Evolutionary conservation across 2,888 invertebrate species (phyloP).

Genomic region (Myathropa florea): DNA sequence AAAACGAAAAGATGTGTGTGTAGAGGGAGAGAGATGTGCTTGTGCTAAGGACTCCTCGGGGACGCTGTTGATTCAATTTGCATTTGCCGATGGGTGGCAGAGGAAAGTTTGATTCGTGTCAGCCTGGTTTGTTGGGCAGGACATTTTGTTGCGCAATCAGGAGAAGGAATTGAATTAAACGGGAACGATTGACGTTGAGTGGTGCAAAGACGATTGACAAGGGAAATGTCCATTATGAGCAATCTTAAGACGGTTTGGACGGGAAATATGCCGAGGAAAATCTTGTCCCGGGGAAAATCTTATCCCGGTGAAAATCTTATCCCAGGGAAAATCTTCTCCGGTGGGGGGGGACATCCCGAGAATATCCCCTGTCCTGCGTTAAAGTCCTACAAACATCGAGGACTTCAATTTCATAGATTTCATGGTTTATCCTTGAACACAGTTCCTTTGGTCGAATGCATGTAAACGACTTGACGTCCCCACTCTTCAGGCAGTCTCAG

Average conservation of each 20-base stretch:
- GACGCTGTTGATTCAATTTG: not conserved
- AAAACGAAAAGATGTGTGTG: not conserved
- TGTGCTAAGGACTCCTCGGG: not conserved
- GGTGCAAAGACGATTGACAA: not conserved
- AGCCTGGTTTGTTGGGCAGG: not conserved
- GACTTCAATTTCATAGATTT: too few species aligned
- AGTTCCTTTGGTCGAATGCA: not conserved
- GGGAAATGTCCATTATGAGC: not conserved
- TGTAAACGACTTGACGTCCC: not conserved
- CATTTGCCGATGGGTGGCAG: not conserved
- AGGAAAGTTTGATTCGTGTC: not conserved
- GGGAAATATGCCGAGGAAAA: too few species aligned
- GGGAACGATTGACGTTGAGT: not conserved
- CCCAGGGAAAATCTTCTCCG: too few species aligned
- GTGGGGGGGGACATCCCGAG: too few species aligned
- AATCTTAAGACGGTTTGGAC: too few species aligned
- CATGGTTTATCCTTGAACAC: too few species aligned
- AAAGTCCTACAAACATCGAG: too few species aligned
- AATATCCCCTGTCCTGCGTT: too few species aligned
- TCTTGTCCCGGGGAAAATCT: too few species aligned
- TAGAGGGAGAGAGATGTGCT: not conserved
- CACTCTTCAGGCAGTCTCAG: not conserved
- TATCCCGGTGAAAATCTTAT: too few species aligned
- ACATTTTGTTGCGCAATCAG: not conserved
- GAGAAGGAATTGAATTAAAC: not conserved